phyloP scores from a whole-genome alignment of 2,113 vertebrate genomes.

The Pao palembangensis region DNA sequence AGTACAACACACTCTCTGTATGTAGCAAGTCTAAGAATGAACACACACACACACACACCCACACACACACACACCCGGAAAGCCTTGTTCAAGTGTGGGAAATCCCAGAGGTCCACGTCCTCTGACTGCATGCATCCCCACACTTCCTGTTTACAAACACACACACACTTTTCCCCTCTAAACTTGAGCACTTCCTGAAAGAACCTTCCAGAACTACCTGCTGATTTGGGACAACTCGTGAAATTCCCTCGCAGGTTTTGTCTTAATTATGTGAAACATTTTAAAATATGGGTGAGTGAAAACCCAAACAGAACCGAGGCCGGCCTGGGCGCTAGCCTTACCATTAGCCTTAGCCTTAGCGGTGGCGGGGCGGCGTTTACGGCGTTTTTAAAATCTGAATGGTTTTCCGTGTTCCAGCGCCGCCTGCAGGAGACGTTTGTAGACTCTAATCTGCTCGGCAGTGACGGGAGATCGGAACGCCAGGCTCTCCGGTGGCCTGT shows the following conservation, averaged over 20 bases:
- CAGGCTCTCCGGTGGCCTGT: no score
- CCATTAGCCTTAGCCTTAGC: no score
- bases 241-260: no score
- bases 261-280: no score
- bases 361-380: no score
- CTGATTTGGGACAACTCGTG: no score
- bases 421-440: no score
- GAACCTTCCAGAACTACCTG: neutral
- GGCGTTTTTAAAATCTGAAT: no score
- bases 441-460: constrained; percentile 13
- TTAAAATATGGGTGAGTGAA: no score
- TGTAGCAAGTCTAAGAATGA: constrained; percentile 28
- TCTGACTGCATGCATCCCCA: constrained; percentile 50
- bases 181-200: constrained; percentile 1
- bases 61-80: constrained; percentile 5
- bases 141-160: constrained; percentile 68
- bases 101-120: constrained; percentile 57
- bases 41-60: constrained; percentile 3
- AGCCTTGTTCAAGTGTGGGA: constrained; percentile 48
- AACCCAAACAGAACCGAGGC: no score
- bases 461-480: constrained; percentile 8
- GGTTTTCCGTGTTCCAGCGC: no score
- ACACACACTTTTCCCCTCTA: constrained; percentile 14
- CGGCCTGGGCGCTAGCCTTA: no score
- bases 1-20: constrained; percentile 9